Conservation (phyloP, 1,140 invertebrate species). For the Zelostemma sp. region DNA sequence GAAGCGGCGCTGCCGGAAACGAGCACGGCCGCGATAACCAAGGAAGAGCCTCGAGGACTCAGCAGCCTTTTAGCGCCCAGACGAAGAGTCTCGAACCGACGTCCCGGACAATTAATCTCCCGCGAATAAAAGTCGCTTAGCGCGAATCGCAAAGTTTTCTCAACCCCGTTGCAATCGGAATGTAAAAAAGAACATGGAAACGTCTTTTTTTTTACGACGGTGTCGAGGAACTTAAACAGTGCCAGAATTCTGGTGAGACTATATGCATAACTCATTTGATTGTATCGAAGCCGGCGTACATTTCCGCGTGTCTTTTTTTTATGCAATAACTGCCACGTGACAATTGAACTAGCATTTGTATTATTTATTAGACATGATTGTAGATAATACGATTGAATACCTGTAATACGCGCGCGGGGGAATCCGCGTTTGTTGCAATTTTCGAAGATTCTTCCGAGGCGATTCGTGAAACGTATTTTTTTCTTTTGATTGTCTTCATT, state of each 20-base stretch:
- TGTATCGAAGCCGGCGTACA: background rate
- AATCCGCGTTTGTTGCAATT: background rate
- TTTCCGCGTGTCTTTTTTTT: background rate
- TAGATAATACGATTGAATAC: conserved; percentile 5
- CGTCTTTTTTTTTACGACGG: too few species aligned
- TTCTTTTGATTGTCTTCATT: background rate
- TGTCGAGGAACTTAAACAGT: too few species aligned
- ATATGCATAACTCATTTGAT: too few species aligned
- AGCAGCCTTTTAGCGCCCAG: conserved; percentile 73
- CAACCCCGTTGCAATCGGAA: too few species aligned
- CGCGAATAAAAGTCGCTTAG: conserved; percentile 42
- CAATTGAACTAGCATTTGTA: conserved; percentile 8
- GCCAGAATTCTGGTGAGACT: too few species aligned
- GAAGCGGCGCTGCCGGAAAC: conserved; percentile 63
- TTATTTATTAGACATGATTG: conserved; percentile 8
- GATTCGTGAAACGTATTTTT: background rate
- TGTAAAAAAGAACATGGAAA: too few species aligned
- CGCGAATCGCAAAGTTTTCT: too few species aligned
- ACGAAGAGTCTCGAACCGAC: conserved; percentile 72
- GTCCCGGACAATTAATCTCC: conserved; percentile 68
- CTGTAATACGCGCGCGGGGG: background rate
- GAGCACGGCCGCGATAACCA: conserved; percentile 64
- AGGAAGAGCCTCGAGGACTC: conserved; percentile 72
- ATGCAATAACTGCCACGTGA: conserved; percentile 4
- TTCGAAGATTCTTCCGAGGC: background rate